Base-by-base conservation (phyloP, 1,140 invertebrate genomes). In the Drosophila kanapiae region DNA sequence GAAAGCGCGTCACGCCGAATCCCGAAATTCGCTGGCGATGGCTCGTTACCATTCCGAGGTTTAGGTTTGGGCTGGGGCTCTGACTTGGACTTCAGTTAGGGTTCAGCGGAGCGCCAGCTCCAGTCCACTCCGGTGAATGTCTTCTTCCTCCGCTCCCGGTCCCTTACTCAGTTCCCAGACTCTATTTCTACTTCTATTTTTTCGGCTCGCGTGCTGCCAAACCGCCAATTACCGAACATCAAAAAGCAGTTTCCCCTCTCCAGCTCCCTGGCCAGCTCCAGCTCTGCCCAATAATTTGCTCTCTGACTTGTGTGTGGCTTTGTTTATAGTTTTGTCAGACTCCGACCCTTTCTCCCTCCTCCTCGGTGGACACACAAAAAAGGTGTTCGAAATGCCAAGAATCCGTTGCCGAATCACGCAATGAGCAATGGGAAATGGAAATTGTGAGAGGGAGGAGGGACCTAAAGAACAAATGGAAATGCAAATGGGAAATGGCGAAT, bases 221-320 rank as follows among this genome's bases (percentile, higher is more conserved):
- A 88, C 85, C 85, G 85, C 85, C 85, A 88, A 88, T 88, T 88
- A 88, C 85, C 80, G 78, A 88, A 88, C 85, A 88, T 88, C 85
- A 88, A 88, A 88, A 88, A 84, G 84, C 84, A 88, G 84, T 88
- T 88, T 84, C 74, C 78, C 79, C 84, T 59, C 31, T 40, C 35
- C 23, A 54, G 1, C 16, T 27, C 11, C 54, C 9, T 48, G 40
- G 27, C 64, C 51, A 23, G 27, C 1, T 54, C 54, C n/a, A 48
- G 84, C n/a, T 65, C 80, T 88, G 84, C 67, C 69, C 82, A 88
- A 88, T 88, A 88, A 88, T 88, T 88, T 88, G 80, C 84, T 84
- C 85, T 75, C 64, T 78, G 80, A 65, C 43, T 87, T 80, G 49
- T 87, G 83, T 87, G 83, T 87, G 83, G 79, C 83, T 87, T 82